These are phyloP conservation scores for Gryllus longicercus DNA, from an alignment of 2,888 invertebrate genomes.

Conservation along the genomic window DNA sequence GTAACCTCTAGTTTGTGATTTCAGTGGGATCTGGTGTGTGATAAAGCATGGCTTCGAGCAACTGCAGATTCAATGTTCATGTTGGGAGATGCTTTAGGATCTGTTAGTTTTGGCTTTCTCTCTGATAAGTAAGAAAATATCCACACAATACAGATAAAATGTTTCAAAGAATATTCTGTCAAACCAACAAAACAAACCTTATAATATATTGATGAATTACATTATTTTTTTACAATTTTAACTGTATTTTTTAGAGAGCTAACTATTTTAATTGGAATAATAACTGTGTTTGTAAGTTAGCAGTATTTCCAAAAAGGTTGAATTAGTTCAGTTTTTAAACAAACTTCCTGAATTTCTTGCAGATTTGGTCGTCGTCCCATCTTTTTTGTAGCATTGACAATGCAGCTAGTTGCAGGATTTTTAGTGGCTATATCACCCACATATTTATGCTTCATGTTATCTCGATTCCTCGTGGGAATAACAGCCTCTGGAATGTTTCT, in stretches of 20 bases:
- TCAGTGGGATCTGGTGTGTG: slow-evolving; percentile 66
- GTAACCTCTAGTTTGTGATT: no score
- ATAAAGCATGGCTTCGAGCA: slow-evolving; percentile 58
- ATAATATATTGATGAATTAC: no score
- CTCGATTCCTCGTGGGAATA: slow-evolving; percentile 65
- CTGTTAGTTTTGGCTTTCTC: slow-evolving; percentile 66
- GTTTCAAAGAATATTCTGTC: no score
- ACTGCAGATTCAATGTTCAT: slow-evolving; percentile 66
- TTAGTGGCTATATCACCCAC: slow-evolving; percentile 65
- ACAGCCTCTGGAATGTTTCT: slow-evolving; percentile 73
- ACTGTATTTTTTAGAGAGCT: no score
- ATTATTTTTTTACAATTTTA: no score
- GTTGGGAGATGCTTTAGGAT: slow-evolving; percentile 69
- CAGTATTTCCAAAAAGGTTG: no score
- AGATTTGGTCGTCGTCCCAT: slow-evolving; percentile 67
- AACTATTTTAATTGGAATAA: no score
- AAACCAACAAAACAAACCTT: no score
- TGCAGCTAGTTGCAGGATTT: slow-evolving; percentile 65
- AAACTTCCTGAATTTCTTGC: slow-evolving; percentile 18
- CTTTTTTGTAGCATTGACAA: slow-evolving; percentile 66
- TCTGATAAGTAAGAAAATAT: slow-evolving; percentile 55
- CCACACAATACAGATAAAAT: no score
- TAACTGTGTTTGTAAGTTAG: no score
- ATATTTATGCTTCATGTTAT: slow-evolving; percentile 62
- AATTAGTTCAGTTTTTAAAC: no score